Evolutionary conservation across 2,113 vertebrate genomes (phyloP), one percentile per base, ranked within the genome.

Genomic region (Brachionichthys hirsutus): DNA sequence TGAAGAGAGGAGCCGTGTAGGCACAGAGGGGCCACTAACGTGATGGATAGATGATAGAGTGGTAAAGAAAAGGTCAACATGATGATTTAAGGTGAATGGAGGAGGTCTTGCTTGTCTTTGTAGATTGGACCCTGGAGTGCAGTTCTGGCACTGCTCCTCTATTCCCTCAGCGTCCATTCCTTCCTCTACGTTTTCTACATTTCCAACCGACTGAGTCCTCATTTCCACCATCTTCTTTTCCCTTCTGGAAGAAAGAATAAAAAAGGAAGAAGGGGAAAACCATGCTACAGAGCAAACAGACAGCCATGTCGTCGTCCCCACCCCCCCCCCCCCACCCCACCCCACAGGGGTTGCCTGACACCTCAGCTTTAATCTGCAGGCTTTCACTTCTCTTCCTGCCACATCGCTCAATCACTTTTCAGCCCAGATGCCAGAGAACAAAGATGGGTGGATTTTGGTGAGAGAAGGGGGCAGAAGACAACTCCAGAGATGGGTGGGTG

Each of bases 41-140:
- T 86, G 84, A 88, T 72, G 56, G 79, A 88, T 75, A 17, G 75
- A 87, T 80, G 82, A 86, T 77, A 60, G 58, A 77, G 58, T 66
- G 64, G 76, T 65, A 81, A 81, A 61, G 70, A 85, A 85, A 86
- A 86, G 74, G 86, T 86, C 78, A 80, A 43, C 35, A 18, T 58
- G 40, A 47, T 74, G 80, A 83, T 86, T 87, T 80, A 80, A 70
- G 67, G 54, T 62, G 71, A 83, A 62, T 38, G 66, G 51, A 75
- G 78, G 82, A 66, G 54, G 60, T 70, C 67, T 67, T 48, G 68
- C 73, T 87, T 86, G 77, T 85, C 81, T 87, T 86, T 73, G 71
- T 54, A 44, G 84, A 82, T 82, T 75, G 56, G 71, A 57, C 82
- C 82, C 82, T 22, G 19, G 75, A 65, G 75, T 49, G 15, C 49